Evolutionary conservation across 1,140 invertebrate species (phyloP).

Genomic region (Bombus vancouverensis): DNA sequence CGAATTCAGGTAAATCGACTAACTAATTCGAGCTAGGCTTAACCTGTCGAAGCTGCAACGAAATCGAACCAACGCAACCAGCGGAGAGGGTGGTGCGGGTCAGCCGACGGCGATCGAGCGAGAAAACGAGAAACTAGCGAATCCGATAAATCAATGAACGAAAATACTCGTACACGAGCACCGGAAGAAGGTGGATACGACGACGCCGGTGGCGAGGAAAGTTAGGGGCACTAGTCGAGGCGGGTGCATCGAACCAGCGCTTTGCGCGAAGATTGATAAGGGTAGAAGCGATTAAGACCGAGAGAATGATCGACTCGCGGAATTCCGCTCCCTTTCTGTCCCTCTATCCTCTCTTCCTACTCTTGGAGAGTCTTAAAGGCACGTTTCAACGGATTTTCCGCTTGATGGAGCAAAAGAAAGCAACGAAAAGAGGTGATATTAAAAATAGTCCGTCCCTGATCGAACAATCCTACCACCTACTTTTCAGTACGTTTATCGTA

Average conservation of each 20-base stretch:
- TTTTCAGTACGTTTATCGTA: background rate
- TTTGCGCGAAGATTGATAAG: constrained; percentile 31
- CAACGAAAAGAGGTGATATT: background rate
- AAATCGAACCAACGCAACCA: constrained; percentile 41
- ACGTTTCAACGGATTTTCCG: background rate
- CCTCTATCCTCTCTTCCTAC: background rate
- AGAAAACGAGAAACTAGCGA: constrained; percentile 36
- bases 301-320: background rate
- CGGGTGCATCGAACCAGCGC: constrained; percentile 34
- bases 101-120: constrained; percentile 30
- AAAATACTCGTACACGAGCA: constrained; percentile 10
- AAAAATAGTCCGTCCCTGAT: constrained; percentile 8
- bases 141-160: constrained; percentile 60
- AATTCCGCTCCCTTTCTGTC: background rate
- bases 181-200: background rate
- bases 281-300: background rate
- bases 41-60: constrained; percentile 20
- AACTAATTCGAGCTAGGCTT: background rate
- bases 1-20: background rate
- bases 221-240: background rate
- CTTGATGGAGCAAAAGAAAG: background rate
- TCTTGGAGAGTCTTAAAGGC: background rate
- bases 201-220: background rate
- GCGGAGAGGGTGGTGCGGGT: background rate
- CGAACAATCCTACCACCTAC: background rate